These are phyloP conservation scores for Scortum barcoo DNA, from an alignment of 2,113 vertebrate species.

Conservation along the genomic window DNA sequence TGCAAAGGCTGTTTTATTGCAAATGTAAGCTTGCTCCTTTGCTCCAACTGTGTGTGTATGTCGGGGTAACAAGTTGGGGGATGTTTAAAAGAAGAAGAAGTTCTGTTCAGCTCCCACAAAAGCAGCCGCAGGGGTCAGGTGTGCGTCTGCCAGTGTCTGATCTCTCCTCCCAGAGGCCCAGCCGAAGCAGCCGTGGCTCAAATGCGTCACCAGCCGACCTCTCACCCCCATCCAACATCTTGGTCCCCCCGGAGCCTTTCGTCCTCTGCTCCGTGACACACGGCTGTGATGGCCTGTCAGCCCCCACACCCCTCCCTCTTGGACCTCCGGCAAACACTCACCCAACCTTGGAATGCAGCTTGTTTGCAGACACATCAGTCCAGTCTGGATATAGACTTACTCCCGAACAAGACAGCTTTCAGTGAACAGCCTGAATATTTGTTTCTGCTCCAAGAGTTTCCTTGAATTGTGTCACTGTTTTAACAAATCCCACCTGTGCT, in stretches of 20 bases:
- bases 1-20: neutral
- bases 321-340: constrained; percentile 45
- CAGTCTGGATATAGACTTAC: constrained; percentile 46
- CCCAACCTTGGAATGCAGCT: constrained; percentile 51
- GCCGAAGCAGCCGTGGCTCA: constrained; percentile 12
- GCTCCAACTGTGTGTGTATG: neutral
- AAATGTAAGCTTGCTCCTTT: neutral
- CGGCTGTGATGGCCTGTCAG: constrained; percentile 70
- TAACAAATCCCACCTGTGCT: constrained; percentile 44
- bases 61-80: neutral
- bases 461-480: constrained; percentile 17
- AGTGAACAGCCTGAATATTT: constrained; percentile 41
- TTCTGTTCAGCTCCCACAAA: constrained; percentile 10
- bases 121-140: constrained; percentile 39
- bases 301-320: neutral
- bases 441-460: constrained; percentile 37
- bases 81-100: neutral
- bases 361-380: constrained; percentile 57
- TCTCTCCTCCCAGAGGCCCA: constrained; percentile 6
- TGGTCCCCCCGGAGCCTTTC: constrained; percentile 41
- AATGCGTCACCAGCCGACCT: constrained; percentile 58
- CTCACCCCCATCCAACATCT: constrained; percentile 54
- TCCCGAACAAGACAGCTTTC: constrained; percentile 39
- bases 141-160: constrained; percentile 48
- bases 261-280: constrained; percentile 58